These are phyloP conservation scores for Neogale vison DNA, from an alignment of 2,113 vertebrate species.

Conservation along the genomic window DNA sequence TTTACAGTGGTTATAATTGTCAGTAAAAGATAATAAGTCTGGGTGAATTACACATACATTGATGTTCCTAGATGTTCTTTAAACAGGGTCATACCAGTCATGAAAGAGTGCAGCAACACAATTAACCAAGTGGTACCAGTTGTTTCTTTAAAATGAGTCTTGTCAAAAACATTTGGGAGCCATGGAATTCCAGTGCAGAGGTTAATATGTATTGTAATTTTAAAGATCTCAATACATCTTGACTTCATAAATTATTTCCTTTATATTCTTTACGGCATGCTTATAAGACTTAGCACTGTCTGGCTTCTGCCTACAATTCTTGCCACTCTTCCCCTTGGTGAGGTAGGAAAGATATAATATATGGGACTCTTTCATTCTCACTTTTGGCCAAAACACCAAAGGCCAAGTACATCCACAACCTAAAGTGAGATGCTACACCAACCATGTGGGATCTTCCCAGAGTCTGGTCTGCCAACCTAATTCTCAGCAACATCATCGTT, in stretches of 20 bases:
- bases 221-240: background rate
- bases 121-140: background rate
- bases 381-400: background rate
- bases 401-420: background rate
- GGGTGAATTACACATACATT: background rate
- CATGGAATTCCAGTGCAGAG: background rate
- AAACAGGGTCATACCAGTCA: background rate
- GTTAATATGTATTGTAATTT: background rate
- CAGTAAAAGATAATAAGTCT: background rate
- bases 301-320: background rate
- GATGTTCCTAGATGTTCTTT: background rate
- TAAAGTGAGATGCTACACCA: background rate
- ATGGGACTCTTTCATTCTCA: background rate
- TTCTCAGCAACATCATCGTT: background rate
- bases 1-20: background rate
- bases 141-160: background rate
- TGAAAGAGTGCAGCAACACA: background rate
- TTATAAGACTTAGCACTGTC: background rate
- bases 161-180: background rate
- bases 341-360: background rate
- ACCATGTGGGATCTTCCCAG: background rate
- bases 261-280: background rate
- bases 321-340: background rate
- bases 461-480: background rate
- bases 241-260: background rate